Conservation (phyloP, 2,888 invertebrate species). For the Epistrophe eligans region DNA sequence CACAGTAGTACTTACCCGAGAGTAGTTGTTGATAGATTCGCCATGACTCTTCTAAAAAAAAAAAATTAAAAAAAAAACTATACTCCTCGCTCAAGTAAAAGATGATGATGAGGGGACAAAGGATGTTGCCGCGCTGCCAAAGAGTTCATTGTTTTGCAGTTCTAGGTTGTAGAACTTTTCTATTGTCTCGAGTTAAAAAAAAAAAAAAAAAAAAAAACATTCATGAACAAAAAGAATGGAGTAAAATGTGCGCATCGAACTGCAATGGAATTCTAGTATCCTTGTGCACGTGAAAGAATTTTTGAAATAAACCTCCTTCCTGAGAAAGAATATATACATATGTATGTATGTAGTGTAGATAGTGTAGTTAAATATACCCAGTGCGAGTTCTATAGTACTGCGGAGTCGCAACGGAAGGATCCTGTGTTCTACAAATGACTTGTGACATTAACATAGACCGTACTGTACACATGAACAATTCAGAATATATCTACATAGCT, state of each 20-base stretch:
- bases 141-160: constrained; percentile 73
- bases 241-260: constrained; percentile 75
- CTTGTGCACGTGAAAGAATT: constrained; percentile 75
- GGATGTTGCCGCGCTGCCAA: constrained; percentile 41
- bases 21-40: constrained; percentile 70
- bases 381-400: constrained; percentile 22
- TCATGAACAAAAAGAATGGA: constrained; percentile 39
- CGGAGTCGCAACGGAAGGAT: constrained; percentile 64
- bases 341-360: not conserved
- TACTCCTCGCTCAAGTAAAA: not conserved
- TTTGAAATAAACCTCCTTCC: constrained; percentile 63
- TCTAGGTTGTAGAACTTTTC: constrained; percentile 71
- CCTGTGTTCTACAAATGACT: constrained; percentile 73
- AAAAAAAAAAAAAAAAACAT: constrained; percentile 24
- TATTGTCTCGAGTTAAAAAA: constrained; percentile 39
- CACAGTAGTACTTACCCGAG: constrained; percentile 9
- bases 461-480: constrained; percentile 15
- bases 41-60: constrained; percentile 49
- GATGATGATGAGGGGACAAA: constrained; percentile 19
- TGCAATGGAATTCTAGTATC: constrained; percentile 74
- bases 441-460: constrained; percentile 73
- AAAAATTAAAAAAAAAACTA: constrained; percentile 15
- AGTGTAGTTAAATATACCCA: not conserved
- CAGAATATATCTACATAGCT: not conserved
- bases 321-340: not conserved